These are phyloP conservation scores for Apodemia mormo DNA, from an alignment of 2,888 invertebrate species.

Conservation along the genomic window DNA sequence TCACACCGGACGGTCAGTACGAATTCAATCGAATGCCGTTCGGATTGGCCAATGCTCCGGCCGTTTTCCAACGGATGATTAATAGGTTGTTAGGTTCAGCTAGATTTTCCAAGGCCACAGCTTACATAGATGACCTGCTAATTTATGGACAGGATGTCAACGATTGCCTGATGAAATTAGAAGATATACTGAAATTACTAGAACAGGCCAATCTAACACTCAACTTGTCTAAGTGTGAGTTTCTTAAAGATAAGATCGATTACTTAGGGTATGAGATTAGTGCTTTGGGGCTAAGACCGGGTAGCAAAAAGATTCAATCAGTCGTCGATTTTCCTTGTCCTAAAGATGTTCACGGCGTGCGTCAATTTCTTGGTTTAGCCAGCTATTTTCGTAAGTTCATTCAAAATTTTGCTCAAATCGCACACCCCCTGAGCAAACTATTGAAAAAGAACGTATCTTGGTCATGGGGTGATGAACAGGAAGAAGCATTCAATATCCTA, in stretches of 20 bases:
- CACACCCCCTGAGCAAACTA: neutral
- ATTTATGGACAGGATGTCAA: neutral
- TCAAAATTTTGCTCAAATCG: conserved; percentile 4
- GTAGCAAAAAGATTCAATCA: too few species aligned
- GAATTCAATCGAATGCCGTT: conserved; percentile 46
- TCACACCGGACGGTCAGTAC: conserved; percentile 44
- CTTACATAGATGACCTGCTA: conserved; percentile 37
- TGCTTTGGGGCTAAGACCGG: too few species aligned
- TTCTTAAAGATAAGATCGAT: conserved; percentile 17
- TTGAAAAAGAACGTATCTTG: neutral
- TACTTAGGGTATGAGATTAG: conserved; percentile 10
- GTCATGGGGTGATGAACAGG: too few species aligned
- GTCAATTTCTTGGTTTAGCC: conserved; percentile 4
- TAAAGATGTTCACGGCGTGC: conserved; percentile 5
- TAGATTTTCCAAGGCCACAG: conserved; percentile 29
- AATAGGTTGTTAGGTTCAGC: conserved; percentile 17
- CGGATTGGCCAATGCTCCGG: conserved; percentile 42
- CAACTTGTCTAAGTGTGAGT: conserved; percentile 27
- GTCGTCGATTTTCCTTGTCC: too few species aligned
- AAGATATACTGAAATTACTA: conserved; percentile 27
- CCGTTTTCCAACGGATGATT: conserved; percentile 39
- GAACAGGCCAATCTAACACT: conserved; percentile 21
- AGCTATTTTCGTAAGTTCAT: conserved; percentile 11
- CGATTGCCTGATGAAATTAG: conserved; percentile 20
- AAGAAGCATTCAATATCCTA: too few species aligned